Base-by-base conservation (phyloP, 2,113 vertebrate species). In the Falco punctatus region DNA sequence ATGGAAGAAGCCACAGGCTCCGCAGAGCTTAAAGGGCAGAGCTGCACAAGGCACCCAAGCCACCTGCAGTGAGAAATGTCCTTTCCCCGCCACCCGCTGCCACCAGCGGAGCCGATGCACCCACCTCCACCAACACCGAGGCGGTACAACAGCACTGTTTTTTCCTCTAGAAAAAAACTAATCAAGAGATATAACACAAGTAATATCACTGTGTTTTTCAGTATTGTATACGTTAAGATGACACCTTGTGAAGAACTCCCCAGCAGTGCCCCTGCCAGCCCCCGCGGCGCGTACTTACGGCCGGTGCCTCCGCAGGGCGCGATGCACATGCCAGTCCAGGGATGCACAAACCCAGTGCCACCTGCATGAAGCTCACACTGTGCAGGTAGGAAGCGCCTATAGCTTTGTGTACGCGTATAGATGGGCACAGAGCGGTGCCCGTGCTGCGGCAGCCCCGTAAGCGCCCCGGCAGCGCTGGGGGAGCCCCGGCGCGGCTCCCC, bases 321-420 rank as follows among this genome's bases (percentile, higher is more conserved):
- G 13, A 10, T 1, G 23, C 38, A 4, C 4, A 2, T 6, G 3
- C 18, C 6, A 26, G 9, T 4, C n/a, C 80, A 1, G 28, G 23
- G 49, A 1, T 0, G 35, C 1, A 44, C 35, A 1, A 30, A 7
- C 2, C 4, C 9, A 22, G n/a, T 3, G 46, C 2, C 28, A 3
- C 1, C 7, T 0, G 2, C 0, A 9, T 0, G 48, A 15, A n/a
- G 21, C 59, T 51, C 69, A 4, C n/a, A 4, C 0, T 0, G 0
- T 3, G 3, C 32, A 2, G 0, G 23, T 4, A 5, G 44, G 27
- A 44, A 59, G 33, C 1, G 4, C 1, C 38, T 24, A 1, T 9
- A 2, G 2, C 11, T 28, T 5, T 0, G 7, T 1, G 1, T 0
- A 9, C 0, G 28, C 35, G 1, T 1, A 2, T 4, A 6, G 0